A percentile compares a stretch with the other conserved stretches of the same genome.
Conservation (phyloP, 2,113 vertebrate species). For the Geococcyx californianus region DNA sequence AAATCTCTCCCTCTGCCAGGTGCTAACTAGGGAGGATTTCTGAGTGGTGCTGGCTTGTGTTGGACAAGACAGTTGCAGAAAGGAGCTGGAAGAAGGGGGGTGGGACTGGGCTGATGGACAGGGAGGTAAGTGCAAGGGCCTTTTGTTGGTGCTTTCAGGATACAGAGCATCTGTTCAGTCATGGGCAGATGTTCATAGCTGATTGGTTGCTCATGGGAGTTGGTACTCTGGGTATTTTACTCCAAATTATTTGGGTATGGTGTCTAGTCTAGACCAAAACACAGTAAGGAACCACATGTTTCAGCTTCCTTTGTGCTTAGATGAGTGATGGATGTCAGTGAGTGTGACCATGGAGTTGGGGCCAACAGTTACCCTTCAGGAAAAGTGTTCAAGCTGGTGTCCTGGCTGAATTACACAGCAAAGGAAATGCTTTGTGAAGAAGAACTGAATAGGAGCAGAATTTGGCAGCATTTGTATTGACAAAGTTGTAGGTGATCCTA, state of each 20-base stretch:
- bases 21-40: not conserved
- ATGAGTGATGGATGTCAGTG: not conserved
- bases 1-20: not conserved
- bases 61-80: not conserved
- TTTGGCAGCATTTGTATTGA: not conserved
- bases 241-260: not conserved
- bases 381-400: not conserved
- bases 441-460: not conserved
- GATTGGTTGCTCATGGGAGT: fast-evolving
- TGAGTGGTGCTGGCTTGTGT: not conserved
- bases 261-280: not conserved
- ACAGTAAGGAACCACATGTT: not conserved
- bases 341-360: not conserved
- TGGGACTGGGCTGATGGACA: not conserved
- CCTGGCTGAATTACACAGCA: not conserved
- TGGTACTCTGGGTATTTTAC: not conserved
- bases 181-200: not conserved
- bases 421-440: not conserved
- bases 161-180: not conserved
- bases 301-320: not conserved
- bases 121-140: not conserved
- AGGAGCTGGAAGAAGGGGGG: not conserved
- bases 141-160: not conserved
- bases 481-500: not conserved
- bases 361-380: not conserved